Base-by-base conservation (phyloP, 2,888 invertebrate species). In the Oscheius sp. region DNA sequence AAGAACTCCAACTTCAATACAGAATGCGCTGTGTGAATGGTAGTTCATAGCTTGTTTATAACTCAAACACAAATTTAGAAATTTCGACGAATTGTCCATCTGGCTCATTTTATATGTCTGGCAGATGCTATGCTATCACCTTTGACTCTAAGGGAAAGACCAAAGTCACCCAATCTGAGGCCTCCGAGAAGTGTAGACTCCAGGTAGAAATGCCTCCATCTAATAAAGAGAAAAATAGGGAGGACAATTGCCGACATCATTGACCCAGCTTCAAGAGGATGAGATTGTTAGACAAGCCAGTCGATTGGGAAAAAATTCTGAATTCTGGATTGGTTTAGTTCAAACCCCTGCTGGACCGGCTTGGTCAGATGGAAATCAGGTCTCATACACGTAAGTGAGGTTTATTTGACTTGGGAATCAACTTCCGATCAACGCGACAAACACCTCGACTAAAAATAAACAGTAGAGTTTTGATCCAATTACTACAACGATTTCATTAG, bases 1-100 rank as follows among this genome's bases (percentile, higher is more conserved):
- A 72, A 42, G 77, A 77, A 33, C 66, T 71, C 33, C 73, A 67
- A 25, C 46, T 79, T 39, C 73, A 75, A 39, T 75, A 75, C n/a
- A 31, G 77, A 42, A 57, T 77, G 57, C 29, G 77, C n/a, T 79
- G 79, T 65, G 42, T 53, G 4, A 45, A 46, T 34, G 71, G 73
- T 71, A 33, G 25, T 33, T n/a, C n/a, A n/a, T 20, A 17, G 3
- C 20, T 6, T 5, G 25, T 37, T 23, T 15, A 55, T 3, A 12
- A 6, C 17, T 3, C 39, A 4, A 2, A 39, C 10, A 8, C 6
- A 6, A 10, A 50, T 66, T 37, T 23, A 63, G 61, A 72, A 48
- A 50, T 65, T 31, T 25, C 27, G 58, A 64, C 53, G n/a, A 50
- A 10, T 20, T 76, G 75, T 34, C 33, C 61, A 12, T 61, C 67